Percentiles rank a stretch among this genome's conserved stretches.
Conservation (phyloP, 2,888 invertebrate species). For the Coelopa pilipes region DNA sequence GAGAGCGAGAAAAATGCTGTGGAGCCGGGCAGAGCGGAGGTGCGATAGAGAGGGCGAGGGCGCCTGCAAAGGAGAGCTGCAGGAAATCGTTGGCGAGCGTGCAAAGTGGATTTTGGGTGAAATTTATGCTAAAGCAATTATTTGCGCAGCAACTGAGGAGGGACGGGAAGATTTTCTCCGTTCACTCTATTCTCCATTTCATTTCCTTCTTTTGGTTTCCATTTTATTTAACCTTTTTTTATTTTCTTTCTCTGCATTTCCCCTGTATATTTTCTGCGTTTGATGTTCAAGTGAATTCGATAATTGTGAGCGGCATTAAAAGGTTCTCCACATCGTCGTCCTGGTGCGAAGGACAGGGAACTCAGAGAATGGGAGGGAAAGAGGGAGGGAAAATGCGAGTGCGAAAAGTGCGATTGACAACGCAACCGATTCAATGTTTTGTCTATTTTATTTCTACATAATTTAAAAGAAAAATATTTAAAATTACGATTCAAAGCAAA, state of each 20-base stretch:
- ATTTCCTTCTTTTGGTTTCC: background rate
- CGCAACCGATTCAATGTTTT: too few species aligned
- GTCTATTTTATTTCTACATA: too few species aligned
- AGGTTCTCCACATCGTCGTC: too few species aligned
- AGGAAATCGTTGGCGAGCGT: slow-evolving; percentile 20
- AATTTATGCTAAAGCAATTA: slow-evolving; percentile 32
- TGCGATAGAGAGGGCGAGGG: too few species aligned
- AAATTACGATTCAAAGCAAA: too few species aligned
- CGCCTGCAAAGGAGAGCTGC: background rate
- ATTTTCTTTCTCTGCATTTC: background rate
- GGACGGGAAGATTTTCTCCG: background rate
- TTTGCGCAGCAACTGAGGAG: background rate
- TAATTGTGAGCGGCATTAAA: slow-evolving; percentile 10
- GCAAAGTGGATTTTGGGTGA: slow-evolving; percentile 20
- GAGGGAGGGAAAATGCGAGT: too few species aligned
- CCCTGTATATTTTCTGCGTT: slow-evolving; percentile 3
- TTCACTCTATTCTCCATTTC: background rate
- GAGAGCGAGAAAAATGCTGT: too few species aligned
- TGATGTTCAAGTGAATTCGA: slow-evolving; percentile 12
- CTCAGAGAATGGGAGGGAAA: too few species aligned
- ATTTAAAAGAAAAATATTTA: too few species aligned
- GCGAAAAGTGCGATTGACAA: too few species aligned
- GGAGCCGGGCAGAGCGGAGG: too few species aligned
- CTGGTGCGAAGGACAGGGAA: too few species aligned
- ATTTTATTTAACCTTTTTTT: background rate